phyloP scores from a whole-genome alignment of 2,888 invertebrate genomes.

The Petrophora chlorosata region DNA sequence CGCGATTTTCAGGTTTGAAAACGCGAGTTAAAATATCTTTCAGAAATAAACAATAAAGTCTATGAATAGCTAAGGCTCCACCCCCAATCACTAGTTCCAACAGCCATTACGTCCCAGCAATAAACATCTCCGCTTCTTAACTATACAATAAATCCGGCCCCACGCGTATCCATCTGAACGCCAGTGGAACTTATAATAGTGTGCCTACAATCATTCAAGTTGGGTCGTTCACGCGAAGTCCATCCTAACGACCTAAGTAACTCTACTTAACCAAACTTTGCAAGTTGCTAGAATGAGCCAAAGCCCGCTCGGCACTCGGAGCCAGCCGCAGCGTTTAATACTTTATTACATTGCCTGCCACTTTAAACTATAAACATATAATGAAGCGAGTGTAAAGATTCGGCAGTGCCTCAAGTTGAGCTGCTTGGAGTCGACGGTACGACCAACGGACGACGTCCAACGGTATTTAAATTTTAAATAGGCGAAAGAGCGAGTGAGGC shows the following conservation, averaged over 20 bases:
- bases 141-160: conserved; percentile 19
- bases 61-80: no score
- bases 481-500: no score
- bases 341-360: conserved; percentile 41
- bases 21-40: no score
- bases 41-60: no score
- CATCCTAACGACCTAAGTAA: conserved; percentile 55
- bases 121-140: conserved; percentile 13
- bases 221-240: conserved; percentile 40
- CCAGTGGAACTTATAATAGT: conserved; percentile 24
- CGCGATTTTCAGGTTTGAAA: no score
- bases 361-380: conserved; percentile 28
- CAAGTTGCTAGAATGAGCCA: conserved; percentile 43
- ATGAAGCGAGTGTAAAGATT: conserved; percentile 8
- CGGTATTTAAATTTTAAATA: no score
- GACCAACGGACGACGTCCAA: no score
- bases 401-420: not conserved
- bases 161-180: conserved; percentile 14
- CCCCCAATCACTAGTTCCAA: not conserved
- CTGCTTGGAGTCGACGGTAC: no score
- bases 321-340: conserved; percentile 37
- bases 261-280: conserved; percentile 35
- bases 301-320: conserved; percentile 27
- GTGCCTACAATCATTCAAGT: conserved; percentile 34
- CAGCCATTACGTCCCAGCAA: conserved; percentile 7